These are phyloP conservation scores for Amiota mariae DNA, from an alignment of 2,888 invertebrate species.

Conservation along the genomic window DNA sequence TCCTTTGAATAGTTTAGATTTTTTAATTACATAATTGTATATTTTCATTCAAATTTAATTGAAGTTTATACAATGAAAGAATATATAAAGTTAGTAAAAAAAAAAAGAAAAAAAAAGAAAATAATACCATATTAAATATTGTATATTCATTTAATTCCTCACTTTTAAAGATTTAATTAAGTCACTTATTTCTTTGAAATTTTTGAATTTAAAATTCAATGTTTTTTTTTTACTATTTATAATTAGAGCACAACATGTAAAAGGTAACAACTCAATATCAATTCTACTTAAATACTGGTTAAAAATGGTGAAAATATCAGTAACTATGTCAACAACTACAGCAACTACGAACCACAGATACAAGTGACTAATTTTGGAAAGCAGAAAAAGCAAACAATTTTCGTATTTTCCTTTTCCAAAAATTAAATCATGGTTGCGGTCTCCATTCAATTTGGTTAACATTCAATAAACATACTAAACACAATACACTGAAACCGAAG, in stretches of 20 bases:
- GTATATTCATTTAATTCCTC: too few species aligned
- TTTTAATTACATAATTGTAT: background rate
- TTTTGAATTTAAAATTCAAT: background rate
- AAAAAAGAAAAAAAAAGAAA: background rate
- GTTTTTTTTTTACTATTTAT: background rate
- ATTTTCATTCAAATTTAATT: background rate
- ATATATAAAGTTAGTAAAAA: background rate
- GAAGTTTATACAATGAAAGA: too few species aligned
- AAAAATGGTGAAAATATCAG: constrained; percentile 45
- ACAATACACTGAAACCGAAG: constrained; percentile 13
- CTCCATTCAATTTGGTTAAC: background rate
- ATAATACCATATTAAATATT: too few species aligned
- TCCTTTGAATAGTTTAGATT: too few species aligned
- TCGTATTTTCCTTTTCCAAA: constrained; percentile 35
- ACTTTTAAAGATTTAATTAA: too few species aligned
- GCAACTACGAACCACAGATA: constrained; percentile 50
- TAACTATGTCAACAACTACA: constrained; percentile 35
- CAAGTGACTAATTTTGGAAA: constrained; percentile 62
- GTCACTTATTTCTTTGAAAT: too few species aligned
- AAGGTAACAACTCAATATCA: background rate
- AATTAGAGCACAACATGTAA: background rate
- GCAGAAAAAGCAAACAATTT: constrained; percentile 39
- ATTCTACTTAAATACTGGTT: constrained; percentile 38
- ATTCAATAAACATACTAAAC: background rate
- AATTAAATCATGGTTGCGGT: constrained; percentile 61